These are phyloP conservation scores for Phainopepla nitens DNA, from an alignment of 2,113 vertebrate species.

Conservation along the genomic window DNA sequence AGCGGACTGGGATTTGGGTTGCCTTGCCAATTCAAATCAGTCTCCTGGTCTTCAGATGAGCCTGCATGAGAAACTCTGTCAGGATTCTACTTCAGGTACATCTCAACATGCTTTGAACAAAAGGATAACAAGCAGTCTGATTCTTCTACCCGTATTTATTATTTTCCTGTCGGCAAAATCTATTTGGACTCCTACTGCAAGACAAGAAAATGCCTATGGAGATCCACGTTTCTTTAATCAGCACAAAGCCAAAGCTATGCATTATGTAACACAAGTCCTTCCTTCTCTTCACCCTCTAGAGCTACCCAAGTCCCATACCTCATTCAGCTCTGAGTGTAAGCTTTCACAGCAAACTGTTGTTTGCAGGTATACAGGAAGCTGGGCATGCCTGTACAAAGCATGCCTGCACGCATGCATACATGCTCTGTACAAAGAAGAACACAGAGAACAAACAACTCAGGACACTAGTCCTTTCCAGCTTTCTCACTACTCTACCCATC, in stretches of 20 bases:
- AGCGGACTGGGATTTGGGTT: conserved; percentile 75
- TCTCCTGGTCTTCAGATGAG: conserved; percentile 70
- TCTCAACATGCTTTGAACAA: conserved; percentile 36
- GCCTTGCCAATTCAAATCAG: conserved; percentile 74
- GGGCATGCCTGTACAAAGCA: too few species aligned
- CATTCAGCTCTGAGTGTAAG: neutral
- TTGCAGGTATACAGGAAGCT: neutral
- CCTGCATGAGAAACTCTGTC: neutral
- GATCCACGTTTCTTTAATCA: neutral
- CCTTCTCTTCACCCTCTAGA: neutral
- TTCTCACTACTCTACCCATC: neutral
- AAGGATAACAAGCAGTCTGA: neutral
- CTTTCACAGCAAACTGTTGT: neutral
- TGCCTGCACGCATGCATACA: too few species aligned
- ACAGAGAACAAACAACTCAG: neutral
- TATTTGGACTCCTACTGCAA: neutral
- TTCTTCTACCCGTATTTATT: neutral
- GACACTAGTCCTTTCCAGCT: neutral
- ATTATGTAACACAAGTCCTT: fast-evolving
- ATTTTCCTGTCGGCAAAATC: neutral
- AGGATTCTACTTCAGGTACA: conserved; percentile 55
- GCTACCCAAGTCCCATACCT: neutral
- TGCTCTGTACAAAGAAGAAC: neutral
- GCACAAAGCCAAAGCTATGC: neutral
- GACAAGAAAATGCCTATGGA: neutral